Percentiles rank a stretch among this genome's conserved stretches.
Conservation (phyloP, 2,113 vertebrate species). For the Cyphomyrus plagiostoma region DNA sequence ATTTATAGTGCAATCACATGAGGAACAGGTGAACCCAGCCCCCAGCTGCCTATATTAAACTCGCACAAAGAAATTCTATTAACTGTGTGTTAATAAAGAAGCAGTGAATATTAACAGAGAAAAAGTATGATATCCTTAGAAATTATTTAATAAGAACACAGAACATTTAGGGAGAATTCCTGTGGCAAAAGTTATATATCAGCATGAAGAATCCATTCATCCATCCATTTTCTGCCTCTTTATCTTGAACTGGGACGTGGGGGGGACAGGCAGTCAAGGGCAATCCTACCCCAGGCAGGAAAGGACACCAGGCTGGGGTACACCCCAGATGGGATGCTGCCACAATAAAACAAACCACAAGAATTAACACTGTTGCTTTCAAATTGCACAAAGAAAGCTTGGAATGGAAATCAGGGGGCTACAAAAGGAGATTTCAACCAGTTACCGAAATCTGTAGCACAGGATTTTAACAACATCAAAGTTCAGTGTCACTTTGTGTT, state of each 20-base stretch:
- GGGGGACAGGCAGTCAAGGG: neutral
- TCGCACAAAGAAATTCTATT: neutral
- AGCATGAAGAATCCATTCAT: neutral
- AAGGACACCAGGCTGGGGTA: neutral
- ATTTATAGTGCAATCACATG: neutral
- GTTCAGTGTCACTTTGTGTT: neutral
- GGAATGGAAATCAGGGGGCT: neutral
- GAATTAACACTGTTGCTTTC: neutral
- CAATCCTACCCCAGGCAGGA: neutral
- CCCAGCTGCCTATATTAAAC: neutral
- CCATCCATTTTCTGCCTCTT: neutral
- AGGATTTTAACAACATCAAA: neutral
- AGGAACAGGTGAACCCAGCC: neutral
- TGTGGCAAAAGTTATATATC: neutral
- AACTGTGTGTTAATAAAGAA: neutral
- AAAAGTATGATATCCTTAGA: neutral
- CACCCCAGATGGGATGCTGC: neutral
- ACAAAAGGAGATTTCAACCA: neutral
- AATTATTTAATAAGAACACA: neutral
- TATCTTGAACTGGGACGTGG: neutral
- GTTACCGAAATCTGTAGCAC: neutral
- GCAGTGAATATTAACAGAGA: neutral
- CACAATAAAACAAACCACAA: neutral
- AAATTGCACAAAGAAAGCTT: neutral
- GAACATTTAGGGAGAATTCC: neutral